Conservation (phyloP, 2,113 vertebrate species). For the Centropus unirufus region DNA sequence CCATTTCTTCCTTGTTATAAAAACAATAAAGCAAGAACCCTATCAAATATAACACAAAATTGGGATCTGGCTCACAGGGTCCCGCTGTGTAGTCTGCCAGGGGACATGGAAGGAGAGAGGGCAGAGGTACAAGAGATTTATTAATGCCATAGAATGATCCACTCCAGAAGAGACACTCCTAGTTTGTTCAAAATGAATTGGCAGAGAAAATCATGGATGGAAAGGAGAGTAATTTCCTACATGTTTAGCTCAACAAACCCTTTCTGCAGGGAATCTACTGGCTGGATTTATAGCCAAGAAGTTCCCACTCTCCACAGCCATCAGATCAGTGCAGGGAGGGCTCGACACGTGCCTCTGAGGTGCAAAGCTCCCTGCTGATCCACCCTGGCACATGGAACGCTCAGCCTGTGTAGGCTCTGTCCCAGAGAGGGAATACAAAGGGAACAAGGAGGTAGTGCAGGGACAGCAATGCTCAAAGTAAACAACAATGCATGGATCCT, state of each 20-base stretch:
- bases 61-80: neutral
- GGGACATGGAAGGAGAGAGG: neutral
- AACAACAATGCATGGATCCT: neutral
- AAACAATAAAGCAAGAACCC: neutral
- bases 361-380: neutral
- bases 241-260: neutral
- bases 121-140: neutral
- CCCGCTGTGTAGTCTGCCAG: neutral
- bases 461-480: neutral
- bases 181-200: neutral
- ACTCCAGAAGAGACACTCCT: neutral
- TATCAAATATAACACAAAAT: neutral
- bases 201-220: neutral
- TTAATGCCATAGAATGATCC: neutral
- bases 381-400: neutral
- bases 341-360: neutral
- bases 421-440: neutral
- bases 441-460: neutral
- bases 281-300: neutral
- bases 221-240: neutral
- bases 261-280: neutral
- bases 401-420: neutral
- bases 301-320: neutral
- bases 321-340: neutral
- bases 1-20: conserved; percentile 22